Evolutionary conservation across 2,113 vertebrate genomes (phyloP), one percentile per base, ranked within the genome.

Genomic region (Xiphias gladius): DNA sequence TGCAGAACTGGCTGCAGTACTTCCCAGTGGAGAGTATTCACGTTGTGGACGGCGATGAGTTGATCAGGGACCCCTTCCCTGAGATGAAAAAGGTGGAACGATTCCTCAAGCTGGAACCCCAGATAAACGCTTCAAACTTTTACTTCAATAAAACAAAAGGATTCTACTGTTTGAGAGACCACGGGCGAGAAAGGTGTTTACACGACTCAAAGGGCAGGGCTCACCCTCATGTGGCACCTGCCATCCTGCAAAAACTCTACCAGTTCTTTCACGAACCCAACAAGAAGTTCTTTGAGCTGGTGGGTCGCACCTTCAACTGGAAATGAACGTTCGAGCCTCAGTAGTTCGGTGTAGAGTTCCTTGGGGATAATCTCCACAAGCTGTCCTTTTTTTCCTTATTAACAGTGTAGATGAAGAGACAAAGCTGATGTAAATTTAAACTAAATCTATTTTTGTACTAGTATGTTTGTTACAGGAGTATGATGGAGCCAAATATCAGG

Each of bases 131-230:
- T 62, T 97, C 96, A 1, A 98, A 99, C 92, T 99, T 99, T 92
- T 99, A 99, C 91, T 99, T 99, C 76, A 99, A 99, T 86, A 97
- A 96, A 88, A 99, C 98, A 0, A 98, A 97, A 89, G 98, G 98
- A 50, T 99, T 99, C 88, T 99, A 97, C 92, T 99, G 98, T 94
- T 92, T 99, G 86, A 91, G 97, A 48, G 97, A 99, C 86, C 88
- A 95, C 20, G 97, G 97, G 1, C 94, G 96, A 54, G 97, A 99
- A 24, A 95, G 97, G 46, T 99, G 98, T 89, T 94, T 99, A 66
- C 97, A 99, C 0, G 97, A 97, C 72, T 99, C 98, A 17, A 99
- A 99, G 79, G 98, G 98, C 78, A 92, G 98, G 73, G 95, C 96
- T 0, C 98, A 99, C 85, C 98, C 98, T 5, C 96, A 94, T 0